phyloP scores from a whole-genome alignment of 2,797 vertebrate genomes.

The Hypotaenidia philippensis region DNA sequence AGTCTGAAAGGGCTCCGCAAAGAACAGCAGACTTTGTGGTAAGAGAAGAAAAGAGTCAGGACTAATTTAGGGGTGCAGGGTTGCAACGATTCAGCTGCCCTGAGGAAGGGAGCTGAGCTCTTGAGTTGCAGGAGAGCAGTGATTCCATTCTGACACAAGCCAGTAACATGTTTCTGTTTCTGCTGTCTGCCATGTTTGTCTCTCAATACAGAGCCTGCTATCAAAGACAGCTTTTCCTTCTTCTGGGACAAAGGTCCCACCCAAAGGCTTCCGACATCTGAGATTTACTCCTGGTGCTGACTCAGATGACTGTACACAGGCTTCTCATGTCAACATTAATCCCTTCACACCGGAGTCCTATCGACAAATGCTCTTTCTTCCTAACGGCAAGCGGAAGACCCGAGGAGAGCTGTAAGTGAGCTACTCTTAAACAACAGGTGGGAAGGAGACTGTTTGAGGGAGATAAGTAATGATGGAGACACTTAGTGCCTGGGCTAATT shows the following conservation, averaged over 20 bases:
- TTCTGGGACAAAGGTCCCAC: conserved; percentile 69
- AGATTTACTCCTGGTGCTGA: conserved; percentile 65
- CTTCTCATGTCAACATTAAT: conserved; percentile 90
- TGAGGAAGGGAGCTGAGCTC: neutral
- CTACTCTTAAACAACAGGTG: neutral
- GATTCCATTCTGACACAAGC: neutral
- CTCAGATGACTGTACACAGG: conserved; percentile 64
- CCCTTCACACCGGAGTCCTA: conserved; percentile 93
- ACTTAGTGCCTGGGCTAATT: neutral
- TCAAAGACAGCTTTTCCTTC: conserved; percentile 83
- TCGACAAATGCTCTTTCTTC: conserved; percentile 75
- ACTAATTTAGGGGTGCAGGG: neutral
- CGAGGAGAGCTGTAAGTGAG: conserved; percentile 79
- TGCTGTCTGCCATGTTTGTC: neutral
- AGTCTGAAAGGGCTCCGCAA: neutral
- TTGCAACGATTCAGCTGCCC: neutral
- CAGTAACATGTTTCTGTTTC: neutral
- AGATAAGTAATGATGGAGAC: neutral
- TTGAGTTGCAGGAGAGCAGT: neutral
- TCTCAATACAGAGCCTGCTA: conserved; percentile 83
- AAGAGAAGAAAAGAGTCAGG: neutral
- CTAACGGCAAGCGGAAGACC: conserved; percentile 78
- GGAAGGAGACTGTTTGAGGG: neutral
- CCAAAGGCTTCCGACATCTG: conserved; percentile 74
- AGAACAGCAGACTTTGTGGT: neutral